phyloP scores from a whole-genome alignment of 1,140 invertebrate species.

The Drosophila tristis region DNA sequence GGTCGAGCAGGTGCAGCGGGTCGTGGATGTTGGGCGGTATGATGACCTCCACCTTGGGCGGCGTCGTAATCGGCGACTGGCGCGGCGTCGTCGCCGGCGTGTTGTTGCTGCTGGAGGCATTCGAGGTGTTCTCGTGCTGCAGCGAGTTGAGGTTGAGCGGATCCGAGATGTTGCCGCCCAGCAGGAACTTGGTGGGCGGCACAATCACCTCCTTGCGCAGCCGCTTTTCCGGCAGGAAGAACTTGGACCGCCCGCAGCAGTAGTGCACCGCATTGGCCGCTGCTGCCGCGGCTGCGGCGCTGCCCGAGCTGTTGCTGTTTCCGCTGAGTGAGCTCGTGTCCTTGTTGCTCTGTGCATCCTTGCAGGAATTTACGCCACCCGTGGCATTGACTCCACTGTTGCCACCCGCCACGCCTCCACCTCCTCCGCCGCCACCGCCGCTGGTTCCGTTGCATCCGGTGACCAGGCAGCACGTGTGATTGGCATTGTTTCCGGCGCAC shows the following conservation, averaged over 20 bases:
- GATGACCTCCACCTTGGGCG: constrained; percentile 94
- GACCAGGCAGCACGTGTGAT: constrained; percentile 74
- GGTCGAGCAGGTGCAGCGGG: constrained; percentile 93
- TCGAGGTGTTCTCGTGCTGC: constrained; percentile 93
- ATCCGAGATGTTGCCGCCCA: constrained; percentile 97
- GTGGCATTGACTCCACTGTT: constrained; percentile 7
- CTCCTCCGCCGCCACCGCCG: constrained; percentile 29
- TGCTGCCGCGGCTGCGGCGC: constrained; percentile 37
- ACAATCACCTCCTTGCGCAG: constrained; percentile 90
- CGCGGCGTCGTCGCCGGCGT: constrained; percentile 95
- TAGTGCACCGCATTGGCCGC: constrained; percentile 69
- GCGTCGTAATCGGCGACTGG: constrained; percentile 92
- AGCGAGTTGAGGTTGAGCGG: constrained; percentile 97
- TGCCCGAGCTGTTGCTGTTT: constrained; percentile 64
- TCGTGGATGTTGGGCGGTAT: constrained; percentile 96
- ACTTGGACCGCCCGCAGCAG: constrained; percentile 85
- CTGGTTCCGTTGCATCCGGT: constrained; percentile 70
- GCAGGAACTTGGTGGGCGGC: constrained; percentile 95
- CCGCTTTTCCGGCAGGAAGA: constrained; percentile 88
- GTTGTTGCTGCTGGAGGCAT: constrained; percentile 92
- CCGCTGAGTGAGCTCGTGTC: constrained; percentile 69
- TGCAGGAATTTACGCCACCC: constrained; percentile 32
- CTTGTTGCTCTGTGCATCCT: constrained; percentile 58
- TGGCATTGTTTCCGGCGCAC: constrained; percentile 74
- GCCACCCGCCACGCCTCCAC: constrained; percentile 11